Conservation (phyloP, 2,113 vertebrate species). For the Edolisoma coerulescens region DNA sequence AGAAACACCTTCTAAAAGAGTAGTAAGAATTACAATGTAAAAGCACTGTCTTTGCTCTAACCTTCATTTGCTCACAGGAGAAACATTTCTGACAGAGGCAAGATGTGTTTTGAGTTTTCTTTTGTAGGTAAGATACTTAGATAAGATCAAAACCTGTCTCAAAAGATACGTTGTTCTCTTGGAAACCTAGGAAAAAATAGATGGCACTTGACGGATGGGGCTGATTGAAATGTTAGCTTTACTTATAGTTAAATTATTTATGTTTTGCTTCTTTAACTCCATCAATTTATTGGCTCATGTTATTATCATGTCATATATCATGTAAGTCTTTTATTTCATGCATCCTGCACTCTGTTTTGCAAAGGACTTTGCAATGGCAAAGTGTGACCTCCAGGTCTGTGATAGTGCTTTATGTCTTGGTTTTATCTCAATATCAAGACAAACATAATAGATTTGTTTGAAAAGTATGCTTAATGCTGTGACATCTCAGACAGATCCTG, state of each 20-base stretch:
- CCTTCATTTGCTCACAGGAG: neutral
- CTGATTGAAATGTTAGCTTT: neutral
- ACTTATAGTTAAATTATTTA: neutral
- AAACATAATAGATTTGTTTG: neutral
- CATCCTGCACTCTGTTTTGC: neutral
- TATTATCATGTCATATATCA: neutral
- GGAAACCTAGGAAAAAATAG: neutral
- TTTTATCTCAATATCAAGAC: neutral
- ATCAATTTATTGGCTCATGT: neutral
- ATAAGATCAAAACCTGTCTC: neutral
- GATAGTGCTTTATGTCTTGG: neutral
- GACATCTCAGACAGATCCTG: neutral
- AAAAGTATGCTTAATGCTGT: neutral
- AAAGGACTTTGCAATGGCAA: neutral
- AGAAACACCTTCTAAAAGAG: neutral
- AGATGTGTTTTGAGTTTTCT: neutral
- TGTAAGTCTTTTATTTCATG: neutral
- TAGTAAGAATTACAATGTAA: neutral
- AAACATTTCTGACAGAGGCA: neutral
- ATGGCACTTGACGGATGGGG: neutral
- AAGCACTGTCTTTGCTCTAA: neutral
- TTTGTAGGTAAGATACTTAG: neutral
- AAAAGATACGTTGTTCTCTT: neutral
- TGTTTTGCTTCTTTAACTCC: neutral
- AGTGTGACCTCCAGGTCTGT: neutral